phyloP scores from a whole-genome alignment of 2,113 vertebrate species.

The Clarias magur region DNA sequence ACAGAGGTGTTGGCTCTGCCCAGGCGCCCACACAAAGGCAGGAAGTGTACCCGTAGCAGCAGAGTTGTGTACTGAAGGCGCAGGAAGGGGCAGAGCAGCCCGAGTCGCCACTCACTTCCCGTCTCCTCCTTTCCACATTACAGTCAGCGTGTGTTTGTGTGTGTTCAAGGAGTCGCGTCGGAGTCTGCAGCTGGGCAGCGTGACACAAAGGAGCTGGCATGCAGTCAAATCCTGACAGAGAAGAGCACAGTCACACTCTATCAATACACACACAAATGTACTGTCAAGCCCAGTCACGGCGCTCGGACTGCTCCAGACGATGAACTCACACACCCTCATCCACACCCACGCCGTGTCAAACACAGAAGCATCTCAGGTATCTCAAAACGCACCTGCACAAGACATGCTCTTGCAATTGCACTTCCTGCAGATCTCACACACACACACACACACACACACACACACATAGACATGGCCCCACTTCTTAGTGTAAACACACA shows the following conservation, averaged over 20 bases:
- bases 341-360: neutral
- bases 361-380: constrained; percentile 17
- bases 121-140: constrained; percentile 62
- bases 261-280: constrained; percentile 41
- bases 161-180: neutral
- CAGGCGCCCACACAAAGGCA: constrained; percentile 70
- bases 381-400: constrained; percentile 5
- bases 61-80: constrained; percentile 44
- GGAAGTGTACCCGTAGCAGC: constrained; percentile 62
- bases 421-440: constrained; percentile 29
- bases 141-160: constrained; percentile 58
- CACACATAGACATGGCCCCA: constrained; percentile 8
- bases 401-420: constrained; percentile 22
- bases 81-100: constrained; percentile 71
- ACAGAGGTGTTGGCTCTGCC: constrained; percentile 64
- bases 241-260: constrained; percentile 15
- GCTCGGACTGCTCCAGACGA: neutral
- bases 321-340: neutral
- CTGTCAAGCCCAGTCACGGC: neutral
- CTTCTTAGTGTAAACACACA: constrained; percentile 38
- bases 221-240: constrained; percentile 46
- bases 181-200: constrained; percentile 60
- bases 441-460: constrained; percentile 30
- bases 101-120: constrained; percentile 61
- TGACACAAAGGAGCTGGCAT: constrained; percentile 56